phyloP scores from a whole-genome alignment of 23 tunicate genomes.

The Aplidium turbinatum region DNA sequence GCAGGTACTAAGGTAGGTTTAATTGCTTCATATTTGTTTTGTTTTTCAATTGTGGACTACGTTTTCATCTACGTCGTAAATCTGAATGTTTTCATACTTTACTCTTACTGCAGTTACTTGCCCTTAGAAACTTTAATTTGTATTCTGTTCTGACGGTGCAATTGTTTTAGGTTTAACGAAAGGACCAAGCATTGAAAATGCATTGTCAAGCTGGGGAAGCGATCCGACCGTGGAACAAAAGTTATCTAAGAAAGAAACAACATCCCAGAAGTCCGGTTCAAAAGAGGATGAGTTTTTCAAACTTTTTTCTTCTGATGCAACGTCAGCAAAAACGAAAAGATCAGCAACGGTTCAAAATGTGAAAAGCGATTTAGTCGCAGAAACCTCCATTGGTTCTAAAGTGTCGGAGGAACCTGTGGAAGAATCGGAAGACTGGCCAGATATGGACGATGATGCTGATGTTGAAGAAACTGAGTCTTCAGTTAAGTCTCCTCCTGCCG shows the following conservation, averaged over 20 bases:
- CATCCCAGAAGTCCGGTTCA: constrained; percentile 7
- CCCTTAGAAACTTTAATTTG: too few species aligned
- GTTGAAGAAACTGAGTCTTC: neutral
- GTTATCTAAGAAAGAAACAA: neutral
- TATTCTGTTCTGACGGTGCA: too few species aligned
- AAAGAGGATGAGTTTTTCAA: constrained; percentile 79
- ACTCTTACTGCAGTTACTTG: too few species aligned
- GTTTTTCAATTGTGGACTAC: neutral
- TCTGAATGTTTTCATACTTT: too few species aligned
- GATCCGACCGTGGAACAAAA: constrained; percentile 16
- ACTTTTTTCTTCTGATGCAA: neutral
- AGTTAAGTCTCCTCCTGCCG: neutral
- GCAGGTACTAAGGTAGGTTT: neutral
- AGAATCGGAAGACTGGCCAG: constrained; percentile 66
- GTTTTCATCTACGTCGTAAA: too few species aligned
- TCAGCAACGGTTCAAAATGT: neutral
- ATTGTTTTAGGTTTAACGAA: neutral
- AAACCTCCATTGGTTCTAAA: constrained; percentile 1
- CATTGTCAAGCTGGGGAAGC: constrained; percentile 50
- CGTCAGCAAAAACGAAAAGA: neutral
- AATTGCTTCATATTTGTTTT: neutral
- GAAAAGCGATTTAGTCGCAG: neutral
- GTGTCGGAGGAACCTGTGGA: constrained; percentile 9
- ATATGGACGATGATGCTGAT: constrained; percentile 47
- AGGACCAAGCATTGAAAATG: constrained; percentile 79